Conservation (phyloP, 2,113 vertebrate species). For the Chiloscyllium plagiosum region DNA sequence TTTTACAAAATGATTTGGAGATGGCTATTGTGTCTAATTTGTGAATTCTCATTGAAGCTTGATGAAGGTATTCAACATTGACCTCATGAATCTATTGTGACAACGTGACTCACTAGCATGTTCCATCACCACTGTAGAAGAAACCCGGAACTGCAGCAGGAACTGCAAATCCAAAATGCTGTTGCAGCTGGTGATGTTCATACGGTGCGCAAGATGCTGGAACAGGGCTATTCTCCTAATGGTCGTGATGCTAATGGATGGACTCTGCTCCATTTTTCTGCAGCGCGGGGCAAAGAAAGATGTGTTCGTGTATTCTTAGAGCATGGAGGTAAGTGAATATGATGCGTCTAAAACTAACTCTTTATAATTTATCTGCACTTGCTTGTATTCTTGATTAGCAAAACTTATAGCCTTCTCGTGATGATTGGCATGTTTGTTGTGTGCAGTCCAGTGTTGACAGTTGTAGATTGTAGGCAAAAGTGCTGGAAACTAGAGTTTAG, state of each 20-base stretch:
- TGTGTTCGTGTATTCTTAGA: constrained; percentile 95
- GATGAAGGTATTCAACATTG: constrained; percentile 40
- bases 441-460: not conserved
- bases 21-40: not conserved
- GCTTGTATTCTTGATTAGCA: not conserved
- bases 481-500: too few relatives aligned
- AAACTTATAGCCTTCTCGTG: not conserved
- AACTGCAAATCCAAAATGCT: constrained; percentile 96
- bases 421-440: not conserved
- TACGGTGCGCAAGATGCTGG: constrained; percentile 92
- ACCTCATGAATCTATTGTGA: constrained; percentile 63
- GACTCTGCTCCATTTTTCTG: constrained; percentile 96
- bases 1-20: not conserved
- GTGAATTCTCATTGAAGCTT: constrained; percentile 28
- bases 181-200: constrained; percentile 92
- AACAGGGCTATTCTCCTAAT: constrained; percentile 92
- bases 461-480: not conserved
- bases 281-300: constrained; percentile 90
- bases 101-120: constrained; percentile 80
- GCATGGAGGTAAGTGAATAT: constrained; percentile 79
- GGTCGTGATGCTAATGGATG: constrained; percentile 94
- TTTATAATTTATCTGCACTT: not conserved
- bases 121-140: constrained; percentile 97
- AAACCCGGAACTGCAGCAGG: constrained; percentile 94
- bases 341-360: too few relatives aligned